A percentile compares a stretch with the other conserved stretches of the same genome.
phyloP scores from a whole-genome alignment of 2,888 invertebrate genomes.

The Volucella inanis region DNA sequence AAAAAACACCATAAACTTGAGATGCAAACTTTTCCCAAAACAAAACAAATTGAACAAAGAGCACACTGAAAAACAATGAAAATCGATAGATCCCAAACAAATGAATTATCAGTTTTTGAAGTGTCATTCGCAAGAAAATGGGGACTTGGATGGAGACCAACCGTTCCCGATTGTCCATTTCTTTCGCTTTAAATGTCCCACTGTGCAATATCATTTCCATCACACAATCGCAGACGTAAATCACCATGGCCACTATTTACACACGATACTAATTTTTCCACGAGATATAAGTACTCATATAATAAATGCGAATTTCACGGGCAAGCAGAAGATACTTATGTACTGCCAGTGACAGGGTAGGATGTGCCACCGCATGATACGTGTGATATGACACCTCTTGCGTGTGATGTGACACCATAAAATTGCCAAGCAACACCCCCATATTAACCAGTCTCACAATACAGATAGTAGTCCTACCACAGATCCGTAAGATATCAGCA shows the following conservation, averaged over 20 bases:
- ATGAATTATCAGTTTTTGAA: too few species aligned
- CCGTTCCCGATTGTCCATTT: neutral
- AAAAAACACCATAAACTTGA: too few species aligned
- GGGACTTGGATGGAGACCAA: too few species aligned
- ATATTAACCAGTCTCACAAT: constrained; percentile 9
- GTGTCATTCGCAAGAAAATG: too few species aligned
- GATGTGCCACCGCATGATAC: constrained; percentile 46
- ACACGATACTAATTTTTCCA: constrained; percentile 3
- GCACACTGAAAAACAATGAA: too few species aligned
- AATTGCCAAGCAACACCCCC: constrained; percentile 28
- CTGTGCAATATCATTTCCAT: constrained; percentile 13
- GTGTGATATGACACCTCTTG: constrained; percentile 43
- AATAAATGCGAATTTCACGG: constrained; percentile 31
- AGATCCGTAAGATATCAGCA: constrained; percentile 14
- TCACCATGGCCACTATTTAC: neutral
- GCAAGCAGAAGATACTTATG: constrained; percentile 28
- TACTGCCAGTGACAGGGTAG: constrained; percentile 29
- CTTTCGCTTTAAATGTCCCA: constrained; percentile 1
- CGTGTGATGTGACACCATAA: constrained; percentile 55
- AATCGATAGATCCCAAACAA: too few species aligned
- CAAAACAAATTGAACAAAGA: too few species aligned
- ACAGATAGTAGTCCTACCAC: neutral
- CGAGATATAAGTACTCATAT: neutral
- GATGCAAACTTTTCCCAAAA: too few species aligned
- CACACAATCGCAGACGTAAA: neutral